Conservation (phyloP, 2,797 vertebrate species). For the Pangasius krempfi region DNA sequence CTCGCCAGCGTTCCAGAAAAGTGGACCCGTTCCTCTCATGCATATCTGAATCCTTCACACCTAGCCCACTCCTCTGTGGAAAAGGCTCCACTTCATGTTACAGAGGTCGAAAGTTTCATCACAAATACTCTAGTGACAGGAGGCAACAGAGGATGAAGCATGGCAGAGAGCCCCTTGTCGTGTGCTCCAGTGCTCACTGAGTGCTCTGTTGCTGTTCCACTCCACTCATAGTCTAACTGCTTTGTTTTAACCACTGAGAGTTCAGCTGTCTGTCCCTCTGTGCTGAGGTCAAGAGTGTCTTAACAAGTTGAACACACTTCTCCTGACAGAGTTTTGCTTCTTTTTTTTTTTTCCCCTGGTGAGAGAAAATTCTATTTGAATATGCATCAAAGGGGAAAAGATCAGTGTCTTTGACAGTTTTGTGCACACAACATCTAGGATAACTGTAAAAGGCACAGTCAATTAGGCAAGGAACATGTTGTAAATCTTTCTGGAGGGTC, state of each 20-base stretch:
- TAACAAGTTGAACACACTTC: constrained; percentile 14
- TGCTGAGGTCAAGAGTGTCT: background rate
- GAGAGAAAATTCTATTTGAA: background rate
- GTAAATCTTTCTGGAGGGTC: too few relatives aligned
- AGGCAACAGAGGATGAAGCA: constrained; percentile 22
- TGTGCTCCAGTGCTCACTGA: constrained; percentile 4
- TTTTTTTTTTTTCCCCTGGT: fast-evolving
- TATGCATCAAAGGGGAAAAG: background rate
- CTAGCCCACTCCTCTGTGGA: background rate
- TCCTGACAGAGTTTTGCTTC: background rate
- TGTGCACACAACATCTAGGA: too few relatives aligned
- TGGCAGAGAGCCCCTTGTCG: constrained; percentile 27
- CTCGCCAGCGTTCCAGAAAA: constrained; percentile 3
- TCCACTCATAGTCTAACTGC: constrained; percentile 1
- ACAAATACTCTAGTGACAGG: constrained; percentile 9
- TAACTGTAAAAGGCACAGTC: background rate
- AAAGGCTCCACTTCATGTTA: constrained; percentile 16
- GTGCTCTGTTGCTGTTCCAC: constrained; percentile 7
- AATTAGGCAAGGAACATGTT: background rate
- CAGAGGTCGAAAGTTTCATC: background rate
- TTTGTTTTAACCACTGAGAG: constrained; percentile 33
- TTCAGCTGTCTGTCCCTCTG: background rate
- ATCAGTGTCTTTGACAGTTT: background rate
- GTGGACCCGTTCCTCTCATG: background rate
- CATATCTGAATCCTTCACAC: background rate